Evolutionary conservation across 37 sponge, comb jelly and placozoan genomes (phyloP).

Genomic region (Aplysina aerophoba): DNA sequence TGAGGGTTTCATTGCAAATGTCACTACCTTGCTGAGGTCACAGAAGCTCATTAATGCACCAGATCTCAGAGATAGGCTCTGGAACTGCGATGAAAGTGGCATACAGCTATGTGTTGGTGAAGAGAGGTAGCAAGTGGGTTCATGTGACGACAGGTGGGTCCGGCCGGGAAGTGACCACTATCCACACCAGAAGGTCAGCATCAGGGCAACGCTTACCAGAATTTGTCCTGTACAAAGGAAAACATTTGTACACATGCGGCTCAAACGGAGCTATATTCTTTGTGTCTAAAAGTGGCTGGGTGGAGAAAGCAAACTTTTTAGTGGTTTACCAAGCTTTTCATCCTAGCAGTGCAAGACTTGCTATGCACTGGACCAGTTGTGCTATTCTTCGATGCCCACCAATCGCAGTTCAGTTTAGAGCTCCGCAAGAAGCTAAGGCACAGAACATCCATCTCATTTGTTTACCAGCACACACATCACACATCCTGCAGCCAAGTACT

Average conservation of each 20-base stretch:
- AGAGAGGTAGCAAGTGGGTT: constrained; percentile 43
- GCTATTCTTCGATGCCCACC: constrained; percentile 74
- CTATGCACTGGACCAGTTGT: constrained; percentile 32
- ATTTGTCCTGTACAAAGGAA: constrained; percentile 69
- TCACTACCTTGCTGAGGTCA: too few relatives aligned
- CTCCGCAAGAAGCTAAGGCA: constrained; percentile 35
- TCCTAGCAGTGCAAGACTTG: constrained; percentile 37
- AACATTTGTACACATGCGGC: constrained; percentile 51
- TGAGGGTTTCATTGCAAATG: too few relatives aligned
- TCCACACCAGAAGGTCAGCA: constrained; percentile 51
- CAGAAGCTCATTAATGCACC: too few relatives aligned
- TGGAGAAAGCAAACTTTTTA: constrained; percentile 54
- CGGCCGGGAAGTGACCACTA: constrained; percentile 55
- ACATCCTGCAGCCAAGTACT: constrained; percentile 32
- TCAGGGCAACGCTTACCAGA: constrained; percentile 54
- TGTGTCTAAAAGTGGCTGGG: constrained; percentile 61
- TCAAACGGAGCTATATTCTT: constrained; percentile 36
- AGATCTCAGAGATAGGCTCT: neutral
- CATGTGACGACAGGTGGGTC: constrained; percentile 61
- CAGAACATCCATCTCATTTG: constrained; percentile 51
- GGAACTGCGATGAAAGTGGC: constrained; percentile 64
- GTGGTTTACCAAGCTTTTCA: constrained; percentile 57
- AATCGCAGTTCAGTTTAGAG: constrained; percentile 44
- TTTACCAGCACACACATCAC: constrained; percentile 64
- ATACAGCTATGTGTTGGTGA: constrained; percentile 25